Conservation (phyloP, 2,113 vertebrate species). For the Coracopsis vasa region DNA sequence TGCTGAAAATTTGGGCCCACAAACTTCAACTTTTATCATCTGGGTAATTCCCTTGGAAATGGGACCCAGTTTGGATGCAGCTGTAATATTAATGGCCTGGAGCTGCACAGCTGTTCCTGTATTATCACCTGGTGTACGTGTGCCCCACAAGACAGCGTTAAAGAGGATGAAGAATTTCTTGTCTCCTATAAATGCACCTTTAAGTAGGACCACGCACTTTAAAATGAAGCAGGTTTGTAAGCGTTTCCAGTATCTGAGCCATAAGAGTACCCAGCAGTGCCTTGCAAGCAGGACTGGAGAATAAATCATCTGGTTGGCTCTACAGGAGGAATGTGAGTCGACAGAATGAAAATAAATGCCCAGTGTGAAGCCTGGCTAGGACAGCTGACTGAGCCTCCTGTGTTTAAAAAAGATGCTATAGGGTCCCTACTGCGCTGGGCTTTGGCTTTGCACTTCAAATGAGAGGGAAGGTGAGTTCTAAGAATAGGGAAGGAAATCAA, state of each 20-base stretch:
- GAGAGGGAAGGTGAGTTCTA: neutral
- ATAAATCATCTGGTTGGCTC: slow-evolving; percentile 54
- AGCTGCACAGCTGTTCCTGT: slow-evolving; percentile 50
- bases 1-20: neutral
- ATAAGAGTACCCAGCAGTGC: slow-evolving; percentile 1
- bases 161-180: slow-evolving; percentile 5
- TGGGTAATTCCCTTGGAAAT: slow-evolving; percentile 27
- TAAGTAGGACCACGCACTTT: neutral
- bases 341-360: slow-evolving; percentile 62
- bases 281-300: neutral
- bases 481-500: neutral
- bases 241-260: slow-evolving; percentile 12
- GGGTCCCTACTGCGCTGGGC: neutral
- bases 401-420: neutral
- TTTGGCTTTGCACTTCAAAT: neutral
- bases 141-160: slow-evolving; percentile 27
- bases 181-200: neutral
- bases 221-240: neutral
- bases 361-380: slow-evolving; percentile 49
- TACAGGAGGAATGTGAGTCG: slow-evolving; percentile 36
- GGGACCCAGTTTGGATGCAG: slow-evolving; percentile 39
- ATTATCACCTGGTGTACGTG: slow-evolving; percentile 17
- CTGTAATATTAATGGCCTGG: slow-evolving; percentile 46
- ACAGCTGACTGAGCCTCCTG: slow-evolving; percentile 30
- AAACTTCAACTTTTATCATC: neutral